These are phyloP conservation scores for Nothocercus nigrocapillus DNA, from an alignment of 2,113 vertebrate species.

Conservation along the genomic window DNA sequence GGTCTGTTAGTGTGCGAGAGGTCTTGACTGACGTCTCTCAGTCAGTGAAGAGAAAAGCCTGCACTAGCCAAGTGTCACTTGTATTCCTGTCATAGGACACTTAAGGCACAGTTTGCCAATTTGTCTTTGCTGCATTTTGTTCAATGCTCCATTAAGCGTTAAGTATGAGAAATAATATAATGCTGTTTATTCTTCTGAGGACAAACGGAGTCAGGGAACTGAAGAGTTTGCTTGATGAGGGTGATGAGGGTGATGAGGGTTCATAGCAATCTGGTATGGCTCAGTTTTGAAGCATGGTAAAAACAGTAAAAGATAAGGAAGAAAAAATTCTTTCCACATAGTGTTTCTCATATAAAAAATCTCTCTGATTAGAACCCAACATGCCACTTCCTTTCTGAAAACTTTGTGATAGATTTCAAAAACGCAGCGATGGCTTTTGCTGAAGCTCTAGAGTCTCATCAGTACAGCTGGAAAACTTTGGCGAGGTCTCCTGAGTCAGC, in stretches of 20 bases:
- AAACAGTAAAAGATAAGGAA: background rate
- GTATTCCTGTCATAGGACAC: conserved; percentile 6
- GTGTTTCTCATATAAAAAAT: background rate
- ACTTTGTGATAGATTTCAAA: background rate
- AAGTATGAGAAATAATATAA: background rate
- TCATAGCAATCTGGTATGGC: background rate
- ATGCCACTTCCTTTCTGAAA: background rate
- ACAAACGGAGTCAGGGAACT: background rate
- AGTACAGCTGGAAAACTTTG: background rate
- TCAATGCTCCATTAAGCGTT: background rate
- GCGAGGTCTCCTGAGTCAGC: background rate
- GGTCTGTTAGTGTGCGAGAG: conserved; percentile 1
- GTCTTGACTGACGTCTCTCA: conserved; percentile 38
- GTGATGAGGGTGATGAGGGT: background rate
- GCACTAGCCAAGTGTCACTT: conserved; percentile 11
- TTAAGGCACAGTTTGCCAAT: background rate
- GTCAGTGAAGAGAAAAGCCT: conserved; percentile 26
- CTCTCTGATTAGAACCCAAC: background rate
- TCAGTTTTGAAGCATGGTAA: background rate
- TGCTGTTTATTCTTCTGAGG: background rate
- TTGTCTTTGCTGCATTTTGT: background rate
- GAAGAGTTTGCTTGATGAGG: background rate
- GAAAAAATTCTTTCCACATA: background rate
- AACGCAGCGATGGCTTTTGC: background rate
- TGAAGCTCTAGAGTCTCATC: background rate